These are phyloP conservation scores for Dioctria rufipes DNA, from an alignment of 2,888 invertebrate species.

Conservation along the genomic window DNA sequence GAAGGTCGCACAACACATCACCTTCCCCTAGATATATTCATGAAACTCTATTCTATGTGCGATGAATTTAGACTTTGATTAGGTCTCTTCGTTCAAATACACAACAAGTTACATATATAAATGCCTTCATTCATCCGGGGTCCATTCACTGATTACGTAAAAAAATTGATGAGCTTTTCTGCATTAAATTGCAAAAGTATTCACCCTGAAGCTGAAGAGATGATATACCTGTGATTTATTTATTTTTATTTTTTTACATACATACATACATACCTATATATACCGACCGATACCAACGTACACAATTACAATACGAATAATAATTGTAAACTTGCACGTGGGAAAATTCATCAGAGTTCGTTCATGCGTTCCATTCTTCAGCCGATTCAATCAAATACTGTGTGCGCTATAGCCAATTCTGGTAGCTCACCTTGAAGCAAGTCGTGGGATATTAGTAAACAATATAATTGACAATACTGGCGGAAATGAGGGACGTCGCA, in stretches of 20 bases:
- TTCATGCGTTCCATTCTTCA: constrained; percentile 28
- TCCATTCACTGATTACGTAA: constrained; percentile 33
- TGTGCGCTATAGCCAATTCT: background rate
- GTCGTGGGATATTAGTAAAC: constrained; percentile 27
- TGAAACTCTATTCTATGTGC: background rate
- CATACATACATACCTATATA: background rate
- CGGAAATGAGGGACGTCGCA: constrained; percentile 19
- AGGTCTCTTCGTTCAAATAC: constrained; percentile 8
- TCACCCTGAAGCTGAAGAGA: background rate
- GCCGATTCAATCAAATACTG: background rate
- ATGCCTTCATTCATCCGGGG: constrained; percentile 12
- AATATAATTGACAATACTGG: constrained; percentile 16
- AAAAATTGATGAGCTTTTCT: constrained; percentile 35
- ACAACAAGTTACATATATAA: background rate
- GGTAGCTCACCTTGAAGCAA: constrained; percentile 21
- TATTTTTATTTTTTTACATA: too few relatives aligned
- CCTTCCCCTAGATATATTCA: background rate
- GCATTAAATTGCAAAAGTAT: constrained; percentile 23
- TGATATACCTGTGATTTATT: too few relatives aligned
- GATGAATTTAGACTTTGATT: constrained; percentile 17
- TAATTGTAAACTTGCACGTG: constrained; percentile 42
- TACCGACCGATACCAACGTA: background rate
- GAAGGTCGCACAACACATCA: constrained; percentile 29
- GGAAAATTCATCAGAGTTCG: constrained; percentile 21
- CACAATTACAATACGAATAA: background rate